These are phyloP conservation scores for Amaurobius ferox DNA, from an alignment of 2,888 invertebrate species.

Conservation along the genomic window DNA sequence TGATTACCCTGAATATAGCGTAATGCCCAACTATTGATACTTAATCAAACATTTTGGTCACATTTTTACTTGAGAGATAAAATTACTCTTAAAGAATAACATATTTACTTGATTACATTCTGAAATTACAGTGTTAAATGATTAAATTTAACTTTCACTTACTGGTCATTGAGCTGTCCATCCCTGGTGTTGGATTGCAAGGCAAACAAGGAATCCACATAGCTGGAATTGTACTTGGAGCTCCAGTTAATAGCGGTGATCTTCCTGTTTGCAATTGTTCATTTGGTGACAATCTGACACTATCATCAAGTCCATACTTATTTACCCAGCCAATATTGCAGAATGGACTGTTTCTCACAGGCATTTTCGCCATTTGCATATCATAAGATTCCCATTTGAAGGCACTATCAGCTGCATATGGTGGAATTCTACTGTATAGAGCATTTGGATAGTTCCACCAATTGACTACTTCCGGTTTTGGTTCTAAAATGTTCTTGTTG, in stretches of 20 bases:
- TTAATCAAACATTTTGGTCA: no score
- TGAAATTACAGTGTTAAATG: no score
- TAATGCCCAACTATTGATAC: no score
- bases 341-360: not conserved
- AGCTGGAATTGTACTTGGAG: not conserved
- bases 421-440: not conserved
- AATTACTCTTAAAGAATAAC: no score
- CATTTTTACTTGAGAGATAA: no score
- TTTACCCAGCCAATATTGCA: conserved; percentile 1
- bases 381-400: not conserved
- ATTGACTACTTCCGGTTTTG: not conserved
- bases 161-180: not conserved
- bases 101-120: no score
- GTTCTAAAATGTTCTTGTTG: not conserved
- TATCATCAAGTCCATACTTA: not conserved
- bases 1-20: no score
- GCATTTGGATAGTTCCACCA: not conserved
- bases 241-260: not conserved
- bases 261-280: not conserved
- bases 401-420: not conserved
- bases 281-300: not conserved
- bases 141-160: not conserved
- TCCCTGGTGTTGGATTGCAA: not conserved
- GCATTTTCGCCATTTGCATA: not conserved
- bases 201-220: conserved; percentile 1